Conservation (phyloP, 2,797 vertebrate genomes). For the Falco novaeseelandiae region DNA sequence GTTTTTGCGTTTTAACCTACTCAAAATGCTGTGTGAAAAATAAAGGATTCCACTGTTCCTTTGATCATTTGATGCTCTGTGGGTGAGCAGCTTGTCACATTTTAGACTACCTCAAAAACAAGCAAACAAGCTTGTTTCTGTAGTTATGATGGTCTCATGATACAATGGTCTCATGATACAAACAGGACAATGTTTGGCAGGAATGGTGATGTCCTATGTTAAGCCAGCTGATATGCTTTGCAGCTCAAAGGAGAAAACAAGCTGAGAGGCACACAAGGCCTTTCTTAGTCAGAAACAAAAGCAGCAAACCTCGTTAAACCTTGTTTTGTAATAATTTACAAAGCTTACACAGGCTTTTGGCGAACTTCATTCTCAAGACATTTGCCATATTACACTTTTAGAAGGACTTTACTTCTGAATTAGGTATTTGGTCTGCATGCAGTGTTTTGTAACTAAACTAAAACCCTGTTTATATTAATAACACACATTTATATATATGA, state of each 20-base stretch:
- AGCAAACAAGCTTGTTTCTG: constrained; percentile 34
- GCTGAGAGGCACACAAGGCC: constrained; percentile 16
- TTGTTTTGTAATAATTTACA: background rate
- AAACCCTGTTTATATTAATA: background rate
- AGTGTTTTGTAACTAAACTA: background rate
- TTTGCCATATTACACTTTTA: background rate
- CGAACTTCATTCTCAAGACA: background rate
- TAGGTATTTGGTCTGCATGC: background rate
- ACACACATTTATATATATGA: background rate
- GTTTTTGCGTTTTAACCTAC: background rate
- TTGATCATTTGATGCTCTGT: constrained; percentile 8
- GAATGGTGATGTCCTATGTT: background rate
- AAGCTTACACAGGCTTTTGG: background rate
- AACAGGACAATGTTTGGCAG: constrained; percentile 53
- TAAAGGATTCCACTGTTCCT: background rate
- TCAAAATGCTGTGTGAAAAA: background rate
- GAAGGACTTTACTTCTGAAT: background rate
- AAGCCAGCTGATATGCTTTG: constrained; percentile 23
- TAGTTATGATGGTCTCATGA: constrained; percentile 54
- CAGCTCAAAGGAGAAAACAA: constrained; percentile 25
- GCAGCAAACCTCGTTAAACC: background rate
- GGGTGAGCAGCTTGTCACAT: constrained; percentile 40
- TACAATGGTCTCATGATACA: constrained; percentile 33
- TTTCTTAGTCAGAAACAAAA: background rate
- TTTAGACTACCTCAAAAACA: background rate